Conservation (phyloP, 1,140 invertebrate species). For the Drosophila yakuba region DNA sequence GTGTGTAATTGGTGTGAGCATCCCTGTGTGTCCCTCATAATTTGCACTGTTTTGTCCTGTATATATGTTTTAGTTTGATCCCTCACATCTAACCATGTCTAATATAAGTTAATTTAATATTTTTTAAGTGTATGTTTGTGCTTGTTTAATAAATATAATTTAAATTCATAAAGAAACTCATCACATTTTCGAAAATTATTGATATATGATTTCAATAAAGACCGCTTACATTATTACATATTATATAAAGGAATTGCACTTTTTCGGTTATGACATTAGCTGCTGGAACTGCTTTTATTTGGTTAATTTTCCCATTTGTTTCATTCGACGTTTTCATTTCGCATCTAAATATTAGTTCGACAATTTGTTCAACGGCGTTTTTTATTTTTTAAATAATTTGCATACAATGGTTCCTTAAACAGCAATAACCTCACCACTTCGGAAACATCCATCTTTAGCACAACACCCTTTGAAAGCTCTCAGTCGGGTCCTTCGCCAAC, state of each 20-base stretch:
- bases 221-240: too few relatives aligned
- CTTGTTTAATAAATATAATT: slow-evolving; percentile 36
- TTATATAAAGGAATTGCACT: too few relatives aligned
- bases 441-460: slow-evolving; percentile 81
- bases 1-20: slow-evolving; percentile 19
- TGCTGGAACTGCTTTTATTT: neutral
- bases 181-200: too few relatives aligned
- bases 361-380: neutral
- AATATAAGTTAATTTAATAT: slow-evolving; percentile 17
- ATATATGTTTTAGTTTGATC: slow-evolving; percentile 13
- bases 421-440: slow-evolving; percentile 79
- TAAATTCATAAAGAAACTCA: neutral
- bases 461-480: slow-evolving; percentile 67
- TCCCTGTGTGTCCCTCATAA: slow-evolving; percentile 8
- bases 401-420: slow-evolving; percentile 7
- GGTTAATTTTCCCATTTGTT: too few relatives aligned
- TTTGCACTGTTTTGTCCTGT: neutral
- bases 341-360: neutral
- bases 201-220: neutral
- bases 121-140: slow-evolving; percentile 36
- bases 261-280: too few relatives aligned
- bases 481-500: slow-evolving; percentile 49
- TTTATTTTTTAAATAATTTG: too few relatives aligned
- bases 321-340: neutral
- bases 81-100: slow-evolving; percentile 12